A percentile compares a stretch with the other conserved stretches of the same genome.
Conservation (phyloP, 2,888 invertebrate genomes). For the Cataglyphis cursor region DNA sequence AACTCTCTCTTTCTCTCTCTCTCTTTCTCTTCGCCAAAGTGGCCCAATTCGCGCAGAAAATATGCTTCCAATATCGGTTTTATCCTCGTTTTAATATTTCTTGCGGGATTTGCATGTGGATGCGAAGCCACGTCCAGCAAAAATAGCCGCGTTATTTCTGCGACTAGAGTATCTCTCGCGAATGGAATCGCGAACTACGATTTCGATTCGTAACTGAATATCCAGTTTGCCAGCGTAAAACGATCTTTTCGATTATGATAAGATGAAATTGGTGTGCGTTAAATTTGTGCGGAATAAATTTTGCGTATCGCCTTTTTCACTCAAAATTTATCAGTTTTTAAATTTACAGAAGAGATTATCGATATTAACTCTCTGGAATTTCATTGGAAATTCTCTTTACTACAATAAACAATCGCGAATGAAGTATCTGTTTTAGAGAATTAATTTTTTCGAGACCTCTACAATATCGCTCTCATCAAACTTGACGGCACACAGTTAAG, state of each 20-base stretch:
- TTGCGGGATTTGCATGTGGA: slow-evolving; percentile 44
- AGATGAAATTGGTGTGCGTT: neutral
- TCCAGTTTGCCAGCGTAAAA: neutral
- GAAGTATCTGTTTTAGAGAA: slow-evolving; percentile 36
- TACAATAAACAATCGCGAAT: slow-evolving; percentile 41
- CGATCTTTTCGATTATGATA: slow-evolving; percentile 3
- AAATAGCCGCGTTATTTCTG: slow-evolving; percentile 46
- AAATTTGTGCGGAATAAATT: neutral
- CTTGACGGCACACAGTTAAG: slow-evolving; percentile 23
- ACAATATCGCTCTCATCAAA: neutral
- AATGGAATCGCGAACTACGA: slow-evolving; percentile 30
- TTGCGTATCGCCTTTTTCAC: neutral
- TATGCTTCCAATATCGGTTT: slow-evolving; percentile 40
- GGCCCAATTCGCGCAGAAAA: slow-evolving; percentile 34
- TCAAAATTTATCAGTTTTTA: neutral
- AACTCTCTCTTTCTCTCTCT: neutral
- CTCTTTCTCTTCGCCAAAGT: neutral
- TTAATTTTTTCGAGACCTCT: neutral
- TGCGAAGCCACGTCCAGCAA: slow-evolving; percentile 21
- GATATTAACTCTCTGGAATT: slow-evolving; percentile 16
- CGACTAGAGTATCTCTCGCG: slow-evolving; percentile 2
- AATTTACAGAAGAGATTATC: neutral
- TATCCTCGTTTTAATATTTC: slow-evolving; percentile 51
- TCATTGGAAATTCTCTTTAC: slow-evolving; percentile 42
- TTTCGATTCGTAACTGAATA: neutral